Conservation (phyloP, 2,113 vertebrate species). For the Cryptomyrus ogoouensis region DNA sequence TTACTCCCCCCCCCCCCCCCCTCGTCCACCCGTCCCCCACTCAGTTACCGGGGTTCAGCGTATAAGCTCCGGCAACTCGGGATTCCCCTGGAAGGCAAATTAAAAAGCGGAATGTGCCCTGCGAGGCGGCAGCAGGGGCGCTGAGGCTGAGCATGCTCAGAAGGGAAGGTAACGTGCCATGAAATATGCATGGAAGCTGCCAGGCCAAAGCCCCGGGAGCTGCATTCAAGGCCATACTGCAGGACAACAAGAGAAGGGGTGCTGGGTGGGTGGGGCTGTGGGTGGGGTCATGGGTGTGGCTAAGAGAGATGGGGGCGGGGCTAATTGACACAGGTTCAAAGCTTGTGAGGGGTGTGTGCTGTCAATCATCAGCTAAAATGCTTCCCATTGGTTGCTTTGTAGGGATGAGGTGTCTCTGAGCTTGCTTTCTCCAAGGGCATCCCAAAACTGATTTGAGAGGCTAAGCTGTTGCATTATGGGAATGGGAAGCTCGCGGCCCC, state of each 20-base stretch:
- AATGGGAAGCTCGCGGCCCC: neutral
- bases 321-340: neutral
- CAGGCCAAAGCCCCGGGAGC: neutral
- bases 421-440: neutral
- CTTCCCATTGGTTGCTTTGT: neutral
- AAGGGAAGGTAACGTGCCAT: neutral
- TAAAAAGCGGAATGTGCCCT: neutral
- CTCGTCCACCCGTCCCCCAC: neutral
- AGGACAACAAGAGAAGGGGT: neutral
- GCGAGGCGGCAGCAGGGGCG: neutral
- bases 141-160: neutral
- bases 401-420: neutral
- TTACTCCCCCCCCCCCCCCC: neutral
- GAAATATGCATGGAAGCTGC: slow-evolving; percentile 5
- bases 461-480: neutral
- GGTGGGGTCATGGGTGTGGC: neutral
- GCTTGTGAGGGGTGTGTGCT: neutral
- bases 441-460: neutral
- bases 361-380: neutral
- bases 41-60: neutral
- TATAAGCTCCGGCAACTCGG: neutral
- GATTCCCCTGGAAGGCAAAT: neutral
- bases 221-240: neutral
- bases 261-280: neutral
- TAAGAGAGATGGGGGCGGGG: neutral